Evolutionary conservation across 92 coral and sea anemone species (phyloP).

Genomic region (Parazoanthus darwini): DNA sequence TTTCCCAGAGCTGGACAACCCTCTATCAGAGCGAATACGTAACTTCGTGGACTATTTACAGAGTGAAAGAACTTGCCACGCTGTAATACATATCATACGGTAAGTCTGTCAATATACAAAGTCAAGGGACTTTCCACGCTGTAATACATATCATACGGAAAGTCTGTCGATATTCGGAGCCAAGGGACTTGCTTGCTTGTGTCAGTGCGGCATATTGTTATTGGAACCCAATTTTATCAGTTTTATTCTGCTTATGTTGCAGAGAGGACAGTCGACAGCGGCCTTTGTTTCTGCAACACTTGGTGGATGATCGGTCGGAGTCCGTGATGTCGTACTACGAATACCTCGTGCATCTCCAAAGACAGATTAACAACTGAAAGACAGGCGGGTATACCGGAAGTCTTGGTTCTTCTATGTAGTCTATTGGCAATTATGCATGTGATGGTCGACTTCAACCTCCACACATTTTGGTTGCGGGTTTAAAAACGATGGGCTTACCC

Average conservation of each 20-base stretch:
- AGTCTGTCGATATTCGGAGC: slow-evolving; percentile 16
- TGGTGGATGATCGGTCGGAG: slow-evolving; percentile 95
- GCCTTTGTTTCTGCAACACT: slow-evolving; percentile 73
- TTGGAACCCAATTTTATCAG: neutral
- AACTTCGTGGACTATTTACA: slow-evolving; percentile 84
- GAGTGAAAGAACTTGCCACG: slow-evolving; percentile 84
- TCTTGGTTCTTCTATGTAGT: neutral
- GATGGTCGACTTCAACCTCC: neutral
- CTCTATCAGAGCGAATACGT: slow-evolving; percentile 80
- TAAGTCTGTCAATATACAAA: slow-evolving; percentile 60
- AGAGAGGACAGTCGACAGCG: slow-evolving; percentile 97
- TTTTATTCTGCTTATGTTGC: slow-evolving; percentile 1
- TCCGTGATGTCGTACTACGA: slow-evolving; percentile 99
- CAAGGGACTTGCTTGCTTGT: neutral
- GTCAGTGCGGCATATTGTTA: neutral
- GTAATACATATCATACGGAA: slow-evolving; percentile 84
- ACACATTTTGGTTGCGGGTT: neutral
- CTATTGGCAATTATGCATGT: neutral
- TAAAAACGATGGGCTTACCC: neutral
- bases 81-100: slow-evolving; percentile 83
- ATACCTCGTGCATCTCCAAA: slow-evolving; percentile 88
- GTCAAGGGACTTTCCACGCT: slow-evolving; percentile 85
- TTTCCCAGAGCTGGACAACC: slow-evolving; percentile 85
- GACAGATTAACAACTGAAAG: slow-evolving; percentile 79
- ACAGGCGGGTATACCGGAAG: neutral